Percentiles rank a stretch among this genome's conserved stretches.
Evolutionary conservation across 2,113 vertebrate species (phyloP).

Genomic region (Oostethus manadensis): DNA sequence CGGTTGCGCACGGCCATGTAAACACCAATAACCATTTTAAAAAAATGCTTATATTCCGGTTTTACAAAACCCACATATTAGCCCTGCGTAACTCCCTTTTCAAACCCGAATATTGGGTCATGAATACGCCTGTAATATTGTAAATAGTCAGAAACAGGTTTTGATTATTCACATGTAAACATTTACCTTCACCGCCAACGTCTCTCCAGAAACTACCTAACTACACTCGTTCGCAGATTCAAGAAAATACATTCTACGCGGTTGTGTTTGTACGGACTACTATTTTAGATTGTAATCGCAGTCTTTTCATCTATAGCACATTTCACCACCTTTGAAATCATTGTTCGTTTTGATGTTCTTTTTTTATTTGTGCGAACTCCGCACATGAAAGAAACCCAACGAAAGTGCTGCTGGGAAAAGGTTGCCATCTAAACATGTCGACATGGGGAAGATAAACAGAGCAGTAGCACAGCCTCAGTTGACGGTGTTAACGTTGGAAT

Average conservation of each 20-base stretch:
- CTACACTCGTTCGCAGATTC: neutral
- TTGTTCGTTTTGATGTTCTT: neutral
- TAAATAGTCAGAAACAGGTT: neutral
- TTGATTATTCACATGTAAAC: neutral
- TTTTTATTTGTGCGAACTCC: rapidly evolving
- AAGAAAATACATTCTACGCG: neutral
- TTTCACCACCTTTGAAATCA: neutral
- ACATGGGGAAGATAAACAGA: slow-evolving; percentile 71
- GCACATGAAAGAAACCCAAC: neutral
- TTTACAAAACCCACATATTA: no score
- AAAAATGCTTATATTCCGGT: no score
- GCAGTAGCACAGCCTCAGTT: slow-evolving; percentile 28
- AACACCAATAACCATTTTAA: no score
- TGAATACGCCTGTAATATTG: no score
- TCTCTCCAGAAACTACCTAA: neutral
- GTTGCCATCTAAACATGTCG: slow-evolving; percentile 51
- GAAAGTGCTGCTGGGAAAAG: slow-evolving; percentile 48
- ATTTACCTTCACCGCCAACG: neutral
- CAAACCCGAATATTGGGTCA: no score
- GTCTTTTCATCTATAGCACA: neutral
- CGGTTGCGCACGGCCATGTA: no score
- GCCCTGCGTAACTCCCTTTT: no score
- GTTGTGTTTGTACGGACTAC: neutral
- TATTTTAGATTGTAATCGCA: neutral
- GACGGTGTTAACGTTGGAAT: slow-evolving; percentile 20